These are phyloP conservation scores for Microtus montanus DNA, from an alignment of 2,113 vertebrate species.

Conservation along the genomic window DNA sequence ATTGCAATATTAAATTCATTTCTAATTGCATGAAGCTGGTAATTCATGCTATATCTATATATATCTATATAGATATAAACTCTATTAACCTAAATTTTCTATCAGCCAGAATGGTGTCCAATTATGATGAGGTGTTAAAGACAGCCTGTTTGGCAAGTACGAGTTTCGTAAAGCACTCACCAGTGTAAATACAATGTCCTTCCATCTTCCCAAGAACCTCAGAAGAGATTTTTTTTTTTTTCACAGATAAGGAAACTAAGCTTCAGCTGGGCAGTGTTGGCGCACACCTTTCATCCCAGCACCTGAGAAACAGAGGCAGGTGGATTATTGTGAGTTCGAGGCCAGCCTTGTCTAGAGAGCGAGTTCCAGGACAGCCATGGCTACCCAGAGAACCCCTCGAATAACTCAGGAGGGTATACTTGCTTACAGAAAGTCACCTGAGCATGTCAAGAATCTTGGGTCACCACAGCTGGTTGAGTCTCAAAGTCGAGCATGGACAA, in stretches of 20 bases:
- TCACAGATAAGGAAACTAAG: not conserved
- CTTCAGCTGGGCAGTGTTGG: not conserved
- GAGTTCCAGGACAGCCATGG: not conserved
- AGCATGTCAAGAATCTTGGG: not conserved
- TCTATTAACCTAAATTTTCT: slow-evolving; percentile 9
- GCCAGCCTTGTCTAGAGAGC: not conserved
- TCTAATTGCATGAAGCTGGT: slow-evolving; percentile 11
- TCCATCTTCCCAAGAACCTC: not conserved
- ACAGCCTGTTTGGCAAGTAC: not conserved
- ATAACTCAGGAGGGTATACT: not conserved
- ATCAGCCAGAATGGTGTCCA: not conserved
- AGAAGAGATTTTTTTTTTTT: not conserved
- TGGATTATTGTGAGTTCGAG: not conserved
- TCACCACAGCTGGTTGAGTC: not conserved
- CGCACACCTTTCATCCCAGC: not conserved
- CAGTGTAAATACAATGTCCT: not conserved
- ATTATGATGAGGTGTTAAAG: not conserved
- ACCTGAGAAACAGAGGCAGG: not conserved
- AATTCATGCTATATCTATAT: not conserved
- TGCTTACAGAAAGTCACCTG: not conserved
- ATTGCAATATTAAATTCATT: not conserved
- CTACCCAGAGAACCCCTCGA: not conserved
- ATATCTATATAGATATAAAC: not conserved
- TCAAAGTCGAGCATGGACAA: not conserved
- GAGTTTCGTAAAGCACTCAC: slow-evolving; percentile 20